A percentile compares a stretch with the other conserved stretches of the same genome.
Evolutionary conservation across 1,140 invertebrate species (phyloP).

Genomic region (Drosophila nigromelanica): DNA sequence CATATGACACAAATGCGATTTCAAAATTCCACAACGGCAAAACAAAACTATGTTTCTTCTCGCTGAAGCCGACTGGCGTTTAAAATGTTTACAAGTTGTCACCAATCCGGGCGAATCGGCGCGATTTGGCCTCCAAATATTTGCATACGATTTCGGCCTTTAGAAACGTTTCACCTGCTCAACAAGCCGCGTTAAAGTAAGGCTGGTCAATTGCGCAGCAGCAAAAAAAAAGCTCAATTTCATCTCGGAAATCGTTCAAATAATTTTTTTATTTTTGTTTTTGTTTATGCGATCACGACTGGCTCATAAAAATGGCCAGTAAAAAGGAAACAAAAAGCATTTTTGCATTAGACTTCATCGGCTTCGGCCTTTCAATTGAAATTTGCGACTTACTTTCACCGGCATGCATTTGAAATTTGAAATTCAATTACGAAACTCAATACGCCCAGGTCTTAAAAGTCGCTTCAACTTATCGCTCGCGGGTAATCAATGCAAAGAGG

Average conservation of each 20-base stretch:
- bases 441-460: constrained; percentile 59
- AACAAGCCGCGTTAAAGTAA: constrained; percentile 18
- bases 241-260: constrained; percentile 44
- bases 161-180: constrained; percentile 54
- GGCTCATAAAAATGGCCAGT: constrained; percentile 40
- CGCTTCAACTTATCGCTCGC: constrained; percentile 36
- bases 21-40: constrained; percentile 11
- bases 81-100: constrained; percentile 60
- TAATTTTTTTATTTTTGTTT: constrained; percentile 13
- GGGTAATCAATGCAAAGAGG: constrained; percentile 66
- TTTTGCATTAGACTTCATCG: constrained; percentile 36
- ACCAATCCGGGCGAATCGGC: constrained; percentile 40
- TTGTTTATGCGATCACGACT: constrained; percentile 60
- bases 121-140: constrained; percentile 58
- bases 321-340: constrained; percentile 14
- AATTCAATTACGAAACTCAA: constrained; percentile 76
- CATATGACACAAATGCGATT: constrained; percentile 68
- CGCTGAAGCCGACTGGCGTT: constrained; percentile 45
- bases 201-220: constrained; percentile 49
- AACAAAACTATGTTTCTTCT: constrained; percentile 47
- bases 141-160: constrained; percentile 61
- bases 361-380: constrained; percentile 35
- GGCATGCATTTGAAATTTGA: constrained; percentile 58
- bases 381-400: constrained; percentile 66
- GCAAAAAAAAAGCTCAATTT: constrained; percentile 28